Percentiles rank a stretch among this genome's conserved stretches.
These are phyloP conservation scores for Schlechtendalia chinensis DNA, from an alignment of 1,140 invertebrate genomes.

Conservation along the genomic window DNA sequence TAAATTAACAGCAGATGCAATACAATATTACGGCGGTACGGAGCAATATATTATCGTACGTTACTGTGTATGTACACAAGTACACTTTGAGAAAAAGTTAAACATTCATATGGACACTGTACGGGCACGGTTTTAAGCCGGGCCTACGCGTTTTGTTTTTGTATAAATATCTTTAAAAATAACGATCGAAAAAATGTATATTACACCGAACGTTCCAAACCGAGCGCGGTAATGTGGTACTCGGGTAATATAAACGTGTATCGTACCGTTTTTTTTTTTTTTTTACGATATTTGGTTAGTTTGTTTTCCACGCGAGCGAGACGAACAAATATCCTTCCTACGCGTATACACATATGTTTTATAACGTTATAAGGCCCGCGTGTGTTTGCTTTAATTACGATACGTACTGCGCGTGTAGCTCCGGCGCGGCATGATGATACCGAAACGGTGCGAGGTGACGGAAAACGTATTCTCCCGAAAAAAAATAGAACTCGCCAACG, in stretches of 20 bases:
- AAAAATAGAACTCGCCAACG: no score
- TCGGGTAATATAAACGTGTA: background rate
- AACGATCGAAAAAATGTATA: no score
- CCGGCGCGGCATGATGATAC: no score
- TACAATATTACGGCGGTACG: background rate
- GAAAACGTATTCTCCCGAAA: no score
- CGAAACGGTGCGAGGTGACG: no score
- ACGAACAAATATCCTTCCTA: background rate
- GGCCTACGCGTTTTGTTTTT: background rate
- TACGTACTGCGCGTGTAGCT: no score
- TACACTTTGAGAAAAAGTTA: conserved; percentile 1
- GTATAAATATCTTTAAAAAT: no score
- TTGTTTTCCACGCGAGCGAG: background rate
- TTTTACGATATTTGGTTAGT: conserved; percentile 39
- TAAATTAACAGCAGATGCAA: background rate
- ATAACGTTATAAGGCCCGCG: no score
- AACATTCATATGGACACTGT: conserved; percentile 1
- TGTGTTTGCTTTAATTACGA: no score
- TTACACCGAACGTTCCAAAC: no score
- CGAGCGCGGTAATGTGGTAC: background rate
- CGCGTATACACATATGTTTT: no score
- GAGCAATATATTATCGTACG: background rate
- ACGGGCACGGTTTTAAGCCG: conserved; percentile 7
- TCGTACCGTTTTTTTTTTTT: no score
- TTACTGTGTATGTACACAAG: background rate